Evolutionary conservation across 1,140 invertebrate genomes (phyloP), one percentile per base, ranked within the genome.

Genomic region (Mya arenaria): DNA sequence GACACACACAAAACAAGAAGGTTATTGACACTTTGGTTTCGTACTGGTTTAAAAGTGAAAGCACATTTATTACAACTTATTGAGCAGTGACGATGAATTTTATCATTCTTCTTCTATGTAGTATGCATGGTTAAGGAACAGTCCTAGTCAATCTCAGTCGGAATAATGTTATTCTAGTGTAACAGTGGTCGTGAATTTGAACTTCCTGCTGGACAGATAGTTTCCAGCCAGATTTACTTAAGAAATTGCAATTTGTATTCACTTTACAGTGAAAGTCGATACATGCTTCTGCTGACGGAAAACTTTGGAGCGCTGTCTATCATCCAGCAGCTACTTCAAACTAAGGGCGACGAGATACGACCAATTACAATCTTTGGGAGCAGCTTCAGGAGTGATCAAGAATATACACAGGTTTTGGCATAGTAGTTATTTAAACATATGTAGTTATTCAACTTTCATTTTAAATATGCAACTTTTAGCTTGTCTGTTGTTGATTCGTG

Each of bases 401-500:
- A 89, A 71, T 90, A 90, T 65, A 90, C 89, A 0, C 89, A 90
- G 87, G 89, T 90, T 48, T n/a, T n/a, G n/a, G n/a, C n/a, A n/a
- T n/a, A n/a, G n/a, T n/a, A n/a, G n/a, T n/a, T n/a, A n/a, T n/a
- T n/a, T n/a, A n/a, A n/a, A n/a, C n/a, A n/a, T n/a, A n/a, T n/a
- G n/a, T n/a, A n/a, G n/a, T n/a, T n/a, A n/a, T n/a, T n/a, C n/a
- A n/a, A n/a, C n/a, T n/a, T n/a, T n/a, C n/a, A n/a, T n/a, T n/a
- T n/a, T n/a, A n/a, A n/a, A n/a, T n/a, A n/a, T n/a, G n/a, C n/a
- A n/a, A n/a, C n/a, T n/a, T n/a, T n/a, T n/a, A n/a, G n/a, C n/a
- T n/a, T n/a, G n/a, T n/a, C n/a, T n/a, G n/a, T n/a, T n/a, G n/a
- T n/a, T n/a, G n/a, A n/a, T n/a, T n/a, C n/a, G n/a, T n/a, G n/a